A percentile compares a stretch with the other conserved stretches of the same genome.
Evolutionary conservation across 2,888 invertebrate genomes (phyloP).

Genomic region (Cosmia trapezina): DNA sequence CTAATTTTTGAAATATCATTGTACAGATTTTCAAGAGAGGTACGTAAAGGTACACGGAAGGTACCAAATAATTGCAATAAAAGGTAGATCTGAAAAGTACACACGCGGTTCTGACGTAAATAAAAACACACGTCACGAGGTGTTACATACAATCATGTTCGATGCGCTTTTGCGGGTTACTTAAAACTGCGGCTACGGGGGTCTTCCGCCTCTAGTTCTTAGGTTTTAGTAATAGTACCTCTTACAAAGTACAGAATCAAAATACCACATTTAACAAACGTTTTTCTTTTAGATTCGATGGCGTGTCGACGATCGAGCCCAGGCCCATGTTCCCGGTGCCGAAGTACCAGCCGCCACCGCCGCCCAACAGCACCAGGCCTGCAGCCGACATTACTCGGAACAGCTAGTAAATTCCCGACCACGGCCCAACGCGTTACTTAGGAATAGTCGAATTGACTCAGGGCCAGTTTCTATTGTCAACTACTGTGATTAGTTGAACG

Average conservation of each 20-base stretch:
- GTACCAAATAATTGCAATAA: too few relatives aligned
- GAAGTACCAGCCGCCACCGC: constrained; percentile 76
- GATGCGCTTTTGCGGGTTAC: too few relatives aligned
- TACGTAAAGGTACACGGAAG: too few relatives aligned
- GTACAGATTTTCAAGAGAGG: too few relatives aligned
- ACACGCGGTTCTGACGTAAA: too few relatives aligned
- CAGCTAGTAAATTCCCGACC: constrained; percentile 67
- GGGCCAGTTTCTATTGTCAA: background rate
- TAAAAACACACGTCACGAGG: too few relatives aligned
- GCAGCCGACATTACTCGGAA: constrained; percentile 65
- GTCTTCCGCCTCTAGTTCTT: too few relatives aligned
- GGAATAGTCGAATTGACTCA: constrained; percentile 53
- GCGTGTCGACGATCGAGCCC: constrained; percentile 81
- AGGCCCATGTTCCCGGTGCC: constrained; percentile 83
- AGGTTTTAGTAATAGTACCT: background rate
- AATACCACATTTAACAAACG: background rate
- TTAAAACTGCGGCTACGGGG: too few relatives aligned
- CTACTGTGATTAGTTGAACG: background rate
- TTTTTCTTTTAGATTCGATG: constrained; percentile 77
- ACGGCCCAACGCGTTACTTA: constrained; percentile 32
- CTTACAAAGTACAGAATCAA: background rate
- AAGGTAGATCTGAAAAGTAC: too few relatives aligned
- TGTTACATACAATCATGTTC: too few relatives aligned
- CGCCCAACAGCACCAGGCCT: constrained; percentile 64
- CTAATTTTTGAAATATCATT: too few relatives aligned